A percentile compares a stretch with the other conserved stretches of the same genome.
phyloP scores from a whole-genome alignment of 2,888 invertebrate genomes.

The Synergus japonicus region DNA sequence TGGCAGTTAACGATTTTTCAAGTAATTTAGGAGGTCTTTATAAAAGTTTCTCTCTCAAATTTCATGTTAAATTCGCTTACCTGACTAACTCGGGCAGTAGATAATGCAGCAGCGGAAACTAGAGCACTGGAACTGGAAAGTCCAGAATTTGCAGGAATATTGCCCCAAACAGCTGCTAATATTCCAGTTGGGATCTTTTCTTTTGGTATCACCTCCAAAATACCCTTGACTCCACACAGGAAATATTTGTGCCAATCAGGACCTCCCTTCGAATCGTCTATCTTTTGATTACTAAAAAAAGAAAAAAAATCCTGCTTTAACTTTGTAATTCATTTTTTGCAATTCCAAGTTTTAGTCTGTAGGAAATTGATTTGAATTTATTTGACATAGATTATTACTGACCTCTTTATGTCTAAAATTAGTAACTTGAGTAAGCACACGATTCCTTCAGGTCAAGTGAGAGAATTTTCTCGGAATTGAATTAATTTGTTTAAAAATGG shows the following conservation, averaged over 20 bases:
- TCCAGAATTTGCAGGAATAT: conserved; percentile 95
- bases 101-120: conserved; percentile 94
- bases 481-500: background rate
- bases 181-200: conserved; percentile 81
- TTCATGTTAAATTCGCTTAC: conserved; percentile 67
- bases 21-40: no score
- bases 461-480: background rate
- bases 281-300: conserved; percentile 1
- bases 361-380: no score
- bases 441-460: background rate
- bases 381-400: no score
- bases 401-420: no score
- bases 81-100: conserved; percentile 84
- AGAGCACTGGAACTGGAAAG: conserved; percentile 98
- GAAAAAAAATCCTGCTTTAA: conserved; percentile 76
- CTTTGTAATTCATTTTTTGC: no score
- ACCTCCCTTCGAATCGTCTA: conserved; percentile 67
- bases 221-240: conserved; percentile 94
- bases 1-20: no score
- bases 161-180: conserved; percentile 88
- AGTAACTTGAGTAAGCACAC: background rate
- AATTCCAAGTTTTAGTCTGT: no score
- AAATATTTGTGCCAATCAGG: conserved; percentile 97
- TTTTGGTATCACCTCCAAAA: conserved; percentile 81
- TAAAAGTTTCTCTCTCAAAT: no score